phyloP scores from a whole-genome alignment of 2,113 vertebrate species.

The Otis tarda region DNA sequence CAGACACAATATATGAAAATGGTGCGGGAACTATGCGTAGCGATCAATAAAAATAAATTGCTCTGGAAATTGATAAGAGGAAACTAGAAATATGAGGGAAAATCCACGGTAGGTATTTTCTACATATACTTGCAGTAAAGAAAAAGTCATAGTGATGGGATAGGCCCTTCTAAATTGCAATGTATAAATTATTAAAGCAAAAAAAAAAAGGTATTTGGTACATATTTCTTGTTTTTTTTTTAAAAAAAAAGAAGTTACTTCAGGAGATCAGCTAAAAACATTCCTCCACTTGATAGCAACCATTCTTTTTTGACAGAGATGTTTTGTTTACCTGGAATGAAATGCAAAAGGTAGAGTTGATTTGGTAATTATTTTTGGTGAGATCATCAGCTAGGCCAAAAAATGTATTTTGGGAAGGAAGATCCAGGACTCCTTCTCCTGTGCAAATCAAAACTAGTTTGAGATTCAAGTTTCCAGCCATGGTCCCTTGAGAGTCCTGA shows the following conservation, averaged over 20 bases:
- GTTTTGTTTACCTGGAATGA: not conserved
- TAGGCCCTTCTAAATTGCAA: not conserved
- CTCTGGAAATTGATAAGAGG: not conserved
- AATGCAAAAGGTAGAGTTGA: not conserved
- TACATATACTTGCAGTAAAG: not conserved
- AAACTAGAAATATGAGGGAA: not conserved
- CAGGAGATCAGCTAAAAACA: not conserved
- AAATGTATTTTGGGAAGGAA: not conserved
- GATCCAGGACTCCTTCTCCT: not conserved
- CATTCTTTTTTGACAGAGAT: not conserved
- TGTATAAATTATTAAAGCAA: not conserved
- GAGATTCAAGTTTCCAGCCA: not conserved
- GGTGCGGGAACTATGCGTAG: not conserved
- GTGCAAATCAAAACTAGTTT: not conserved
- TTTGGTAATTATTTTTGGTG: not conserved
- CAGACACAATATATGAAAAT: not conserved
- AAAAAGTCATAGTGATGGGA: not conserved
- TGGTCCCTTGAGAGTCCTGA: not conserved
- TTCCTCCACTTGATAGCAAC: not conserved
- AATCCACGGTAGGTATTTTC: not conserved
- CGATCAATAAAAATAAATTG: not conserved
- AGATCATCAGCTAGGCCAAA: not conserved
- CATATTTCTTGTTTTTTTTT: not conserved
- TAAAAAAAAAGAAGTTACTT: not conserved
- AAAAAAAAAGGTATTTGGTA: not conserved